Evolutionary conservation across 2,113 vertebrate genomes (phyloP).

Genomic region (Leucopsar rothschildi): DNA sequence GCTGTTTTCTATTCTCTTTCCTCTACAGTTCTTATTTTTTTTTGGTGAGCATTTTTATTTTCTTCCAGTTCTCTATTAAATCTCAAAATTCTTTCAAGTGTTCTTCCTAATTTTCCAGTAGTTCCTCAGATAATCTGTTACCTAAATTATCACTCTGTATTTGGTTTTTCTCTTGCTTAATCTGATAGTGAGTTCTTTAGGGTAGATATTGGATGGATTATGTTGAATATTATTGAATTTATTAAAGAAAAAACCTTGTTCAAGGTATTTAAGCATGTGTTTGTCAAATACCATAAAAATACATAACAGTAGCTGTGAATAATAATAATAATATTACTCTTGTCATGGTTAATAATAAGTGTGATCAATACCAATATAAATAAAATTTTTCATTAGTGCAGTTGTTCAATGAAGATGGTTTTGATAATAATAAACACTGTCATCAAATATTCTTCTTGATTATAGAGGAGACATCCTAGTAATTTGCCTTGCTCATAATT

Average conservation of each 20-base stretch:
- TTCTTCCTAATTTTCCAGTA: not conserved
- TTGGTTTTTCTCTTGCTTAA: not conserved
- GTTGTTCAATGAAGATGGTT: not conserved
- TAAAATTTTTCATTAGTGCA: not conserved
- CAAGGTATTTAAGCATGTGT: not conserved
- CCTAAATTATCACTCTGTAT: not conserved
- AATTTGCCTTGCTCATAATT: constrained; percentile 43
- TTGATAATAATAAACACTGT: constrained; percentile 17
- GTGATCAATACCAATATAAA: constrained; percentile 9
- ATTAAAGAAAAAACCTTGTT: not conserved
- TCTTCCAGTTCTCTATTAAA: not conserved
- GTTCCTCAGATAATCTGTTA: not conserved
- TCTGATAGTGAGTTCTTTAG: not conserved
- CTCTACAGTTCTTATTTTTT: not conserved
- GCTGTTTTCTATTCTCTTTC: rapidly evolving
- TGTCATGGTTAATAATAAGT: constrained; percentile 32
- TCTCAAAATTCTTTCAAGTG: not conserved
- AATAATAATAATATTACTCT: constrained; percentile 13
- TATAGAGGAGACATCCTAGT: not conserved
- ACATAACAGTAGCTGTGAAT: constrained; percentile 11
- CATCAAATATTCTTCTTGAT: constrained; percentile 39
- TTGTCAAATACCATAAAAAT: not conserved
- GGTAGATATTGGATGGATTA: not conserved
- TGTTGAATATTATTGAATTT: not conserved
- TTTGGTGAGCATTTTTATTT: not conserved